Evolutionary conservation across 2,888 invertebrate species (phyloP).

Genomic region (Seladonia tumulorum): DNA sequence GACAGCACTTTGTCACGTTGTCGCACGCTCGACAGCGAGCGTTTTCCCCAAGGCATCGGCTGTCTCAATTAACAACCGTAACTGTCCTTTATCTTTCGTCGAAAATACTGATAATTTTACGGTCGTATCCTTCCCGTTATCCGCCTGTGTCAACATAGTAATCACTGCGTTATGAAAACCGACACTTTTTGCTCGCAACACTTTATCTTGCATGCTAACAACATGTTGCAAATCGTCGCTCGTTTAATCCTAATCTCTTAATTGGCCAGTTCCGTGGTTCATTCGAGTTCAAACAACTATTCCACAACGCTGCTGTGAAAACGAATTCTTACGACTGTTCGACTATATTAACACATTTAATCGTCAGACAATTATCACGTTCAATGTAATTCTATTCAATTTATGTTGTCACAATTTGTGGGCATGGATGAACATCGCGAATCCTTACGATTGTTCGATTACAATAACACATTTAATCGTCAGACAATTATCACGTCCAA

Average conservation of each 20-base stretch:
- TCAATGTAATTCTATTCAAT: background rate
- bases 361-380: background rate
- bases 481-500: too few relatives aligned
- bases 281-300: background rate
- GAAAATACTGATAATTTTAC: conserved; percentile 29
- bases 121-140: conserved; percentile 1
- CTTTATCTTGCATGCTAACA: background rate
- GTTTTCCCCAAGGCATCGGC: background rate
- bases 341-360: background rate
- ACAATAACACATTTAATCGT: too few relatives aligned
- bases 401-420: too few relatives aligned
- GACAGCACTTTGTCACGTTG: conserved; percentile 14
- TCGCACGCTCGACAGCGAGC: background rate
- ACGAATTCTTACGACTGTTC: background rate
- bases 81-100: conserved; percentile 11
- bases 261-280: background rate
- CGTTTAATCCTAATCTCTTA: background rate
- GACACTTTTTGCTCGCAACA: background rate
- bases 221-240: background rate
- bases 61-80: conserved; percentile 20
- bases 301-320: background rate
- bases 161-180: background rate
- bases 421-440: too few relatives aligned
- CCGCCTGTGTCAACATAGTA: background rate
- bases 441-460: too few relatives aligned